These are phyloP conservation scores for Syngnathus rostellatus DNA, from an alignment of 2,797 vertebrate species.

Conservation along the genomic window DNA sequence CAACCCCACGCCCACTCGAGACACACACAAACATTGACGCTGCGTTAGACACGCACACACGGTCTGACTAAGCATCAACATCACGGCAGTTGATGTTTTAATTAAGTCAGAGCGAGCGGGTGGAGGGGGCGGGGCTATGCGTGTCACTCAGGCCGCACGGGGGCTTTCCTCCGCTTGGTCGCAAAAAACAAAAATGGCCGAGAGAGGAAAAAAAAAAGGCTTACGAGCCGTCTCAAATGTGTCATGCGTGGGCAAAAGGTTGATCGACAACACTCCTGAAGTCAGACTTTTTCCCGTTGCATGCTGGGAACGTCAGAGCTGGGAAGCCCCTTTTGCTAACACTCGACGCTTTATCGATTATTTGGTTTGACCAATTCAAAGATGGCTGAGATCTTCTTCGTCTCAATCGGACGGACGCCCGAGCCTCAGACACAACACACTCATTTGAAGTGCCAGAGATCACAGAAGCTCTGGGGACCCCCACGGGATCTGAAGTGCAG, in stretches of 20 bases:
- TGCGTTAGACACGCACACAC: background rate
- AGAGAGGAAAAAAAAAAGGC: background rate
- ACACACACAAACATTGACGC: background rate
- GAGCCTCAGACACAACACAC: constrained; percentile 55
- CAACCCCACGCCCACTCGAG: background rate
- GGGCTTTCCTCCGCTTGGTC: background rate
- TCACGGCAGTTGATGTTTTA: background rate
- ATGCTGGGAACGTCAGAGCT: background rate
- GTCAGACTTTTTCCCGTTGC: constrained; percentile 9
- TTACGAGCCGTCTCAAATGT: background rate
- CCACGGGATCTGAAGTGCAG: constrained; percentile 22
- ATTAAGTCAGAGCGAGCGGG: background rate
- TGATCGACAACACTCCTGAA: background rate
- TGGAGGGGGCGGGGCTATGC: background rate
- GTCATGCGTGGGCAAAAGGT: background rate
- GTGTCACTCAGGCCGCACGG: background rate
- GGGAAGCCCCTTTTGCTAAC: constrained; percentile 41
- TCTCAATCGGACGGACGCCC: background rate
- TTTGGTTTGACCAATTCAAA: background rate
- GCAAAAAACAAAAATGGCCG: background rate
- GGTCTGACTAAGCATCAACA: background rate
- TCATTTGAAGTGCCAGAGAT: constrained; percentile 56
- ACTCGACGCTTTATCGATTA: constrained; percentile 16
- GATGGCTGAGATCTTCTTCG: background rate
- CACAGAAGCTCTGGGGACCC: constrained; percentile 33